Evolutionary conservation across 1,140 invertebrate genomes (phyloP).

Genomic region (Luehdorfia chinensis): DNA sequence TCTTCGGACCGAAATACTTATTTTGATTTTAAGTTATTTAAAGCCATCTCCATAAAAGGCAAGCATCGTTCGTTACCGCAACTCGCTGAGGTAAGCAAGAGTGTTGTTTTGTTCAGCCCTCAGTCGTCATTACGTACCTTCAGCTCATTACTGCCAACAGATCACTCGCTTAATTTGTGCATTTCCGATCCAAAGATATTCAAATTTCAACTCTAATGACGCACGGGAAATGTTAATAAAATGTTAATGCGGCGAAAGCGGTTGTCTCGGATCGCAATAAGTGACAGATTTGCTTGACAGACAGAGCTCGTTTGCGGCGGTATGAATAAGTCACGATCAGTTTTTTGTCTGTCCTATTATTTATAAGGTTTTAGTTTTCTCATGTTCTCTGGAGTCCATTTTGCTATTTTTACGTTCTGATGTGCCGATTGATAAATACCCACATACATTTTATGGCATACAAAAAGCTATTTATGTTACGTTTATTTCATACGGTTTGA

Average conservation of each 20-base stretch:
- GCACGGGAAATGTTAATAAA: slow-evolving; percentile 74
- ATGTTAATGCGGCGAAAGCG: slow-evolving; percentile 71
- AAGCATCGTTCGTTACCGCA: slow-evolving; percentile 47
- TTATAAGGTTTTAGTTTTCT: slow-evolving; percentile 41
- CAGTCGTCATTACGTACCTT: slow-evolving; percentile 66
- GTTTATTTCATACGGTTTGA: too few relatives aligned
- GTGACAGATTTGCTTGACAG: slow-evolving; percentile 75
- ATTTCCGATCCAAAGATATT: slow-evolving; percentile 74
- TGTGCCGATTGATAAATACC: neutral
- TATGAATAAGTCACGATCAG: slow-evolving; percentile 68
- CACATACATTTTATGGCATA: neutral
- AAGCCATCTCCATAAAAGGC: slow-evolving; percentile 34
- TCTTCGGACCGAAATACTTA: too few relatives aligned
- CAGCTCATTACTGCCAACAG: slow-evolving; percentile 71
- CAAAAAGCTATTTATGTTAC: too few relatives aligned
- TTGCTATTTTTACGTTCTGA: slow-evolving; percentile 10
- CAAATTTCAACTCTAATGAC: slow-evolving; percentile 74
- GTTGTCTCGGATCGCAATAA: slow-evolving; percentile 52
- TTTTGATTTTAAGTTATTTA: too few relatives aligned
- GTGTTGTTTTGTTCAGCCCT: slow-evolving; percentile 70
- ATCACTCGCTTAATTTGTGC: slow-evolving; percentile 75
- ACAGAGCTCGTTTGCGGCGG: slow-evolving; percentile 52
- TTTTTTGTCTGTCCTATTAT: slow-evolving; percentile 64
- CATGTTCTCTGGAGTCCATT: neutral
- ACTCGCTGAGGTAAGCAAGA: slow-evolving; percentile 62